Evolutionary conservation across 2,888 invertebrate species (phyloP), one percentile per base, ranked within the genome.

Genomic region (Horisme vitalbata): DNA sequence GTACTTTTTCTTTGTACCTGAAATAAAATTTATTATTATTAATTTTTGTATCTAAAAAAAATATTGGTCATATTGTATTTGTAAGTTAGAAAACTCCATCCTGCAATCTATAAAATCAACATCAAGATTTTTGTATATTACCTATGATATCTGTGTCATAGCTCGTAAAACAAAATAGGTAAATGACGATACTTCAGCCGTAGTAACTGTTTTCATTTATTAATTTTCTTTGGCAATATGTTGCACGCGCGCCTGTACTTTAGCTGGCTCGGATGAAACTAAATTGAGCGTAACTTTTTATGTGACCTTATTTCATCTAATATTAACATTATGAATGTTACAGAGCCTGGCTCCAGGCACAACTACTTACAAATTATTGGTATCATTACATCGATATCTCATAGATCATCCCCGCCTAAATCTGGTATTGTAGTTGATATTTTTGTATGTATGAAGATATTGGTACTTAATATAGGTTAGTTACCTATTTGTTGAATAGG

Each of bases 211-310:
- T 67, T 70, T 65, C 71, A 64, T 71, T 73, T 83, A 83, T 81
- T 83, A 82, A 83, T 80, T 82, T 84, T 79, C 71, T 72, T 78
- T 65, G 67, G 83, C 83, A 80, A 84, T 84, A 81, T 79, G 80
- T 79, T 82, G 82, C 83, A 81, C 77, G 79, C 76, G 83, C 71
- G 76, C 68, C 77, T 72, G 72, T 81, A 79, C 78, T 79, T 79
- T 78, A 70, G 70, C 75, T 69, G 70, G 71, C 74, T 72, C 68
- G 72, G 71, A 72, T 78, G 74, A 68, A 79, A 76, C 78, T 77
- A 78, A 79, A 80, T 80, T 77, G 79, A 68, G 68, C 76, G 78
- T 83, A 79, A 84, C 77, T 80, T 84, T 85, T 85, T 85, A 85
- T 83, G 71, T 70, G 65, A 67, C 68, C 70, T 78, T 75, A 76